Evolutionary conservation across 2,888 invertebrate genomes (phyloP).

Genomic region (Rhimphoctona megacephalus): DNA sequence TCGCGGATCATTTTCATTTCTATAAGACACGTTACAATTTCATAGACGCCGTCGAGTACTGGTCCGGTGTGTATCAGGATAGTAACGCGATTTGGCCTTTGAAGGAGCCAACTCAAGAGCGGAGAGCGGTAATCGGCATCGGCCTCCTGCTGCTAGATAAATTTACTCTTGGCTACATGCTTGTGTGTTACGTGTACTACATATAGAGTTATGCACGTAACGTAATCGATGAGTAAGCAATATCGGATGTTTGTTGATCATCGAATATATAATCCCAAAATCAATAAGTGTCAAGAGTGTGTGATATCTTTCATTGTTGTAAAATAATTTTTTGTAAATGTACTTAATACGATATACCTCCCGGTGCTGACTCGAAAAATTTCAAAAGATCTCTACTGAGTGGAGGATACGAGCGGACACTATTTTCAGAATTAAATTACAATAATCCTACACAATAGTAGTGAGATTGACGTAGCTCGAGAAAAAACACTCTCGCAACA

Average conservation of each 20-base stretch:
- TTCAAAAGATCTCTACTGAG: not conserved
- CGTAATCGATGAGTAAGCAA: not conserved
- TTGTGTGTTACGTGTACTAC: not conserved
- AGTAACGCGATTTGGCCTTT: slow-evolving; percentile 56
- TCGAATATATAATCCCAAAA: not conserved
- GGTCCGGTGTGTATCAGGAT: slow-evolving; percentile 30
- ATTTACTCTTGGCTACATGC: slow-evolving; percentile 39
- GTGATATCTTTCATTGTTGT: not conserved
- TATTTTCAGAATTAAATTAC: slow-evolving; percentile 39
- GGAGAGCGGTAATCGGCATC: slow-evolving; percentile 54
- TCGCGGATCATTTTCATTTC: slow-evolving; percentile 37
- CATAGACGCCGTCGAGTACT: not conserved
- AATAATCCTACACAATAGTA: not conserved
- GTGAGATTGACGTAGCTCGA: not conserved
- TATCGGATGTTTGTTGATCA: not conserved
- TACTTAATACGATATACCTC: not conserved
- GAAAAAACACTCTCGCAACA: not conserved
- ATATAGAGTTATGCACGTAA: not conserved
- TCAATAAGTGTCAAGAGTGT: not conserved
- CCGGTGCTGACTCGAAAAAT: not conserved
- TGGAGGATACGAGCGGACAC: not conserved
- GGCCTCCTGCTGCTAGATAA: slow-evolving; percentile 39
- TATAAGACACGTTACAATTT: not conserved
- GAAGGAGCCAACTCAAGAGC: slow-evolving; percentile 15
- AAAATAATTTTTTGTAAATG: not conserved